Base-by-base conservation (phyloP, 2,113 vertebrate genomes). In the Falcunculus frontatus region DNA sequence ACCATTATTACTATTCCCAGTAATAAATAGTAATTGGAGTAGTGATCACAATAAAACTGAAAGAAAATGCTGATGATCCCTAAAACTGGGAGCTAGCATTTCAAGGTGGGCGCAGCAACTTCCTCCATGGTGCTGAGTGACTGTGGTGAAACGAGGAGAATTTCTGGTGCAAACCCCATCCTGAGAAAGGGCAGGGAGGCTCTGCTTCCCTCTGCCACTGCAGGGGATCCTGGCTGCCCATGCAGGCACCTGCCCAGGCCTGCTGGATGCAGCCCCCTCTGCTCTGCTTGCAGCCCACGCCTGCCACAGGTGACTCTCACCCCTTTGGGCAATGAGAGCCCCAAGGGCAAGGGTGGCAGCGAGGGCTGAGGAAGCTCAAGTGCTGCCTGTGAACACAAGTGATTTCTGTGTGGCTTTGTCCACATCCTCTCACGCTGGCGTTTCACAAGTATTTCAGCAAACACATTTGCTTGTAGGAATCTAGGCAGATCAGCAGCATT, bases 101-200 rank as follows among this genome's bases (percentile, higher is more conserved):
- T 63, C 41, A 41, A 9, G 1, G 55, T 33, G 1, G 4, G 26
- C 0, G 0, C 10, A 10, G 22, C 22, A 46, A 29, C 22, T 69
- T 44, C 35, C 50, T 60, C 13, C 2, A 0, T 13, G 10, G 29
- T 3, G 32, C 59, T 18, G 49, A 47, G 32, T 15, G 23, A 5
- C 37, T 33, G 6, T 7, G 1, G 1, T 10, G 3, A n/a, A 67
- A 47, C 0, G 0, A 27, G 4, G 6, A 42, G 52, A 42, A 29
- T 17, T 84, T 70, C 19, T 67, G 30, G 63, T 8, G 65, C 44
- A 46, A 42, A 59, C 35, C 18, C 7, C 3, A 0, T 5, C 18
- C 5, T 9, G 56, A 27, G 35, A 16, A 41, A 30, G 41, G 12
- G 3, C 1, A 1, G 17, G 17, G 13, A 14, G 8, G 13, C 25